phyloP scores from a whole-genome alignment of 2,113 vertebrate species.

The Cygnus atratus region DNA sequence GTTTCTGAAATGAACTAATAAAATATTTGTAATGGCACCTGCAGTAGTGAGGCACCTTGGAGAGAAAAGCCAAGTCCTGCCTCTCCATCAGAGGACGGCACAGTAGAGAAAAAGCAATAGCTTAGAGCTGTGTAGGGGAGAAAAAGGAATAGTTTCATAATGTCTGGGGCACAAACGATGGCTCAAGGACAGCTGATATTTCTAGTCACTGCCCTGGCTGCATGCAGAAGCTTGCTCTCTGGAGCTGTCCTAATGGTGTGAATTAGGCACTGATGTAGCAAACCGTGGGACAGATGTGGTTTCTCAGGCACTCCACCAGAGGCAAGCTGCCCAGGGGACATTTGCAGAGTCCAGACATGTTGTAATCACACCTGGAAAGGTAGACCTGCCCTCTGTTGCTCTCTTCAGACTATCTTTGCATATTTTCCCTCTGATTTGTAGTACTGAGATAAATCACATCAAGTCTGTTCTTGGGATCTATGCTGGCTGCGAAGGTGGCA shows the following conservation, averaged over 20 bases:
- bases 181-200: neutral
- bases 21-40: slow-evolving; percentile 57
- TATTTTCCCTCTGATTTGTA: neutral
- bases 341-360: neutral
- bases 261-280: fast-evolving
- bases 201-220: neutral
- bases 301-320: neutral
- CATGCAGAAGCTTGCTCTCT: neutral
- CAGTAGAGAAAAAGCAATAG: fast-evolving
- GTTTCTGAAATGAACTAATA: slow-evolving; percentile 8
- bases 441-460: neutral
- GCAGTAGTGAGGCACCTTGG: neutral
- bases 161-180: neutral
- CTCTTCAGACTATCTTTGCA: neutral
- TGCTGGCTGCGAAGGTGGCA: neutral
- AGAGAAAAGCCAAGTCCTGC: neutral
- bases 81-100: neutral
- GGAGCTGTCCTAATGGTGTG: neutral
- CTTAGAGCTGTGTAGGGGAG: neutral
- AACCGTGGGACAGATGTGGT: neutral
- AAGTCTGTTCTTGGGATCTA: neutral
- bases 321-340: neutral
- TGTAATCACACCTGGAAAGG: neutral
- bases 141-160: neutral
- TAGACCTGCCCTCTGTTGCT: neutral